A percentile compares a stretch with the other conserved stretches of the same genome.
phyloP scores from a whole-genome alignment of 2,888 invertebrate species.

The Volucella inanis region DNA sequence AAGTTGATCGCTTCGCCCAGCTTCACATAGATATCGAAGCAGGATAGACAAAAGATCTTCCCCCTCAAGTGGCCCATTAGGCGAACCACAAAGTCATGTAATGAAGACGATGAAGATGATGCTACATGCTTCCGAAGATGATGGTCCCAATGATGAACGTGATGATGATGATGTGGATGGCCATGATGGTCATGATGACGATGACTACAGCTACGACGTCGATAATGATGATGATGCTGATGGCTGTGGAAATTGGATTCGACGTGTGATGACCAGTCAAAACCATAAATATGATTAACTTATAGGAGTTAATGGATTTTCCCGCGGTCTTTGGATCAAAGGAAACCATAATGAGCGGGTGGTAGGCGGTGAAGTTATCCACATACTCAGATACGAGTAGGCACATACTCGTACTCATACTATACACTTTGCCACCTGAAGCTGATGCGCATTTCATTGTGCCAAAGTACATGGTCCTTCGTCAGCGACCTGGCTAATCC shows the following conservation, averaged over 20 bases:
- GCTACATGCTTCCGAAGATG: slow-evolving; percentile 65
- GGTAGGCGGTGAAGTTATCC: background rate
- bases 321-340: slow-evolving; percentile 69
- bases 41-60: slow-evolving; percentile 59
- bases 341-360: slow-evolving; percentile 66
- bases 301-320: slow-evolving; percentile 74
- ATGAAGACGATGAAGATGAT: slow-evolving; percentile 74
- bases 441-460: slow-evolving; percentile 31
- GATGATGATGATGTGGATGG: slow-evolving; percentile 37
- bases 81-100: slow-evolving; percentile 73
- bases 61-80: slow-evolving; percentile 63
- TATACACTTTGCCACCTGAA: background rate
- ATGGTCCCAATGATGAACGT: slow-evolving; percentile 1
- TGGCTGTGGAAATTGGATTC: slow-evolving; percentile 73
- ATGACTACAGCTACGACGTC: background rate
- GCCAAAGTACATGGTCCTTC: slow-evolving; percentile 41
- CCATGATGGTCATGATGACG: slow-evolving; percentile 12
- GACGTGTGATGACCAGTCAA: slow-evolving; percentile 75
- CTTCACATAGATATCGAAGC: background rate
- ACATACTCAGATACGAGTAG: background rate
- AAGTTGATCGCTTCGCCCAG: background rate
- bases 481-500: slow-evolving; percentile 67
- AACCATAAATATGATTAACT: slow-evolving; percentile 75
- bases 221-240: slow-evolving; percentile 54
- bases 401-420: no score